Evolutionary conservation across 2,113 vertebrate species (phyloP).

Genomic region (Dasyurus viverrinus): DNA sequence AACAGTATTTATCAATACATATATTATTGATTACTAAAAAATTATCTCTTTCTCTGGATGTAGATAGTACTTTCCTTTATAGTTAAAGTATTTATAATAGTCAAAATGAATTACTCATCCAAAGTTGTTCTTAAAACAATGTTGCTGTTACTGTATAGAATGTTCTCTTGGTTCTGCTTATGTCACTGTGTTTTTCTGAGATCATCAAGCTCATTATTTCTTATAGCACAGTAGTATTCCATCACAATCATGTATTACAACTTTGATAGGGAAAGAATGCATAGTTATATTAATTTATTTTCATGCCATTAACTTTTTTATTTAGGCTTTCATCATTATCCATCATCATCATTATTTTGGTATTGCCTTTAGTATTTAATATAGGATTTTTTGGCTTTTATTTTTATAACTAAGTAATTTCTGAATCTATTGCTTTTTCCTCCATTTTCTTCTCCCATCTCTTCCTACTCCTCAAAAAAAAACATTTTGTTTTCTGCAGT

Average conservation of each 20-base stretch:
- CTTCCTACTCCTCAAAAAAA: background rate
- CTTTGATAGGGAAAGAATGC: conserved; percentile 37
- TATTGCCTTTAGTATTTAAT: background rate
- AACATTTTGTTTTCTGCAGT: background rate
- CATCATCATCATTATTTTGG: background rate
- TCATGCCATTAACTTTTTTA: conserved; percentile 65
- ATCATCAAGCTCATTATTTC: background rate
- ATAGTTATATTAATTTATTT: conserved; percentile 72
- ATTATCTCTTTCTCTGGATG: background rate
- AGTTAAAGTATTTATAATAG: background rate
- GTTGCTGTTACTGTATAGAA: background rate
- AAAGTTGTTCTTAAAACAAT: background rate
- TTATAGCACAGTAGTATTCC: background rate
- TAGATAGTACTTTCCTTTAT: background rate
- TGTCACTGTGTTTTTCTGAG: background rate
- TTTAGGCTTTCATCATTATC: background rate
- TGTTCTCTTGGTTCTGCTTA: background rate
- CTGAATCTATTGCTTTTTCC: background rate
- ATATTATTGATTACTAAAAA: conserved; percentile 58
- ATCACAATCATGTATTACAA: background rate
- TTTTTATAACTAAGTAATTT: background rate
- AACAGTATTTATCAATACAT: conserved; percentile 72
- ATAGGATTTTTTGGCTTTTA: background rate
- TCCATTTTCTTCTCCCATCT: background rate
- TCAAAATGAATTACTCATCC: background rate